Conservation (phyloP, 2,888 invertebrate species). For the Panzeria rudis region DNA sequence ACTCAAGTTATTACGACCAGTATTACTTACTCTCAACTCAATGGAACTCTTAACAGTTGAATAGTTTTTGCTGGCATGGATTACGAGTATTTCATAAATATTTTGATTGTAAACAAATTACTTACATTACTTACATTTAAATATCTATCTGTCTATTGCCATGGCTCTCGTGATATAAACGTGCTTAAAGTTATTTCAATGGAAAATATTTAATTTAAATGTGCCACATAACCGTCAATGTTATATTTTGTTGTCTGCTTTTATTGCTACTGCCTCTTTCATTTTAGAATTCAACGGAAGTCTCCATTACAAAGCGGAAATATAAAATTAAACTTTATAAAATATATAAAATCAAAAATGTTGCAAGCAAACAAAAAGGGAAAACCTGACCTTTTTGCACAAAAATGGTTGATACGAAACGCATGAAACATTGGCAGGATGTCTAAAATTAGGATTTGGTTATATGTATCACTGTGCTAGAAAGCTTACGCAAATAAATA, state of each 20-base stretch:
- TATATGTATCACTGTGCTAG: too few species aligned
- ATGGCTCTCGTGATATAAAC: background rate
- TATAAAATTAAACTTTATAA: slow-evolving; percentile 58
- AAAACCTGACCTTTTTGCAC: slow-evolving; percentile 37
- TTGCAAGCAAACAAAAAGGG: background rate
- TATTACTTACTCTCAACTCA: slow-evolving; percentile 13
- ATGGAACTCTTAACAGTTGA: slow-evolving; percentile 41
- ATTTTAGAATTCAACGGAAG: slow-evolving; percentile 35
- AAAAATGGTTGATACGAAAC: slow-evolving; percentile 11
- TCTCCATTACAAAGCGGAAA: slow-evolving; percentile 64
- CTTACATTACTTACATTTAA: slow-evolving; percentile 23
- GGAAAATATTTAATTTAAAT: slow-evolving; percentile 56
- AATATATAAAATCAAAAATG: slow-evolving; percentile 21
- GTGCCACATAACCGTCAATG: slow-evolving; percentile 15
- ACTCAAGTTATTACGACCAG: slow-evolving; percentile 24
- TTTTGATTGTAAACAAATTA: background rate
- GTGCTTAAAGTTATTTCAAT: slow-evolving; percentile 23
- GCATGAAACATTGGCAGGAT: slow-evolving; percentile 54
- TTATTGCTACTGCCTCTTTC: background rate
- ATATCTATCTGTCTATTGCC: background rate
- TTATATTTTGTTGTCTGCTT: slow-evolving; percentile 5
- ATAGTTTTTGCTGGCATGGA: slow-evolving; percentile 11
- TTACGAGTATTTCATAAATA: slow-evolving; percentile 30
- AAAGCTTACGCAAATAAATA: too few species aligned
- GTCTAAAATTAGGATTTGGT: background rate